A percentile compares a stretch with the other conserved stretches of the same genome.
These are phyloP conservation scores for Phanerotoma sp. DNA, from an alignment of 2,888 invertebrate species.

Conservation along the genomic window DNA sequence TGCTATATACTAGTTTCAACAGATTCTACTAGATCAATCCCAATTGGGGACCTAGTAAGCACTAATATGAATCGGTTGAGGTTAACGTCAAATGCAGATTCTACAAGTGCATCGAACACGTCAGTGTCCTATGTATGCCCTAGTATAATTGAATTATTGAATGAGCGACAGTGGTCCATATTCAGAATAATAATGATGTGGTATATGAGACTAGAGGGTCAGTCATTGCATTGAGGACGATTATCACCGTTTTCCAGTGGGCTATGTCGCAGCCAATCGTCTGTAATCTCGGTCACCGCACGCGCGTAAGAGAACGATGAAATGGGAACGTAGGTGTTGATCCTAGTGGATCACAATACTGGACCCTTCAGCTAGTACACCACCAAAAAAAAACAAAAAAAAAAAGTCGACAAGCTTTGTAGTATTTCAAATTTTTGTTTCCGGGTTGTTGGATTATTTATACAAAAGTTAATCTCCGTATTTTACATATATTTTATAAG, in stretches of 20 bases:
- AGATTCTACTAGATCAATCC: constrained; percentile 18
- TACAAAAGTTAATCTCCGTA: too few relatives aligned
- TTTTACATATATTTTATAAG: too few relatives aligned
- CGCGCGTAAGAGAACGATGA: not conserved
- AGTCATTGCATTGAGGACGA: constrained; percentile 12
- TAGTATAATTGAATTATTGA: constrained; percentile 22
- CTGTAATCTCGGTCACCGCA: constrained; percentile 4
- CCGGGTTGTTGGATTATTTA: too few relatives aligned
- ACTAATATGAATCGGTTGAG: constrained; percentile 8
- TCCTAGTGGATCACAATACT: not conserved
- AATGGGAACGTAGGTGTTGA: not conserved
- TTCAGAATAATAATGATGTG: constrained; percentile 21
- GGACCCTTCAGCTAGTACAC: too few relatives aligned
- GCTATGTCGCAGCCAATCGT: constrained; percentile 2
- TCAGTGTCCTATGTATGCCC: constrained; percentile 16
- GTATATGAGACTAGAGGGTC: constrained; percentile 10
- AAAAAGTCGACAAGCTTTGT: too few relatives aligned
- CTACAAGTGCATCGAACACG: constrained; percentile 46
- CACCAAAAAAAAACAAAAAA: too few relatives aligned
- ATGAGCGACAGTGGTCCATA: constrained; percentile 20
- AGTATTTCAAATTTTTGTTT: too few relatives aligned
- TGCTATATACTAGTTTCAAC: not conserved
- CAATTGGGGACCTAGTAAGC: constrained; percentile 10
- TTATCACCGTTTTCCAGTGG: constrained; percentile 14
- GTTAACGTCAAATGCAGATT: constrained; percentile 48